Percentiles rank a stretch among this genome's conserved stretches.
Evolutionary conservation across 2,113 vertebrate genomes (phyloP).

Genomic region (Syngnathoides biaculeatus): DNA sequence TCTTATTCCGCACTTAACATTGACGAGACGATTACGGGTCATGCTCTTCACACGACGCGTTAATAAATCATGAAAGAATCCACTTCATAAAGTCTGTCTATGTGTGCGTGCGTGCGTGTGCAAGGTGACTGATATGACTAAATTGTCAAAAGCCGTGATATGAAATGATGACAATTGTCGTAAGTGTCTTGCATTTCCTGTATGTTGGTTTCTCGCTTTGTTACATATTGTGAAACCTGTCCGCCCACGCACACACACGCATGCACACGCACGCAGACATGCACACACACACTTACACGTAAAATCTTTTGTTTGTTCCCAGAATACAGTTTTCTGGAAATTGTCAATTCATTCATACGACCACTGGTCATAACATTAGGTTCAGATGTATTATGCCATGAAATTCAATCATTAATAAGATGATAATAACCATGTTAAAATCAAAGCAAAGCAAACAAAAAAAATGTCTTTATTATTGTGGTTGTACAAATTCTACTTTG

Average conservation of each 20-base stretch:
- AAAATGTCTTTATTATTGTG: no score
- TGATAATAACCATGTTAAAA: neutral
- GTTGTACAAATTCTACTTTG: no score
- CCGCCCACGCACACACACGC: neutral
- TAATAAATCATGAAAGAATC: slow-evolving; percentile 17
- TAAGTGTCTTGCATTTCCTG: neutral
- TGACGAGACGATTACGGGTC: slow-evolving; percentile 9
- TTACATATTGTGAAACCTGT: slow-evolving; percentile 2
- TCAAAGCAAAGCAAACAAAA: no score
- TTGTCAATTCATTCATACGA: neutral
- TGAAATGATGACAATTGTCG: slow-evolving; percentile 1
- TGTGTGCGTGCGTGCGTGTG: neutral
- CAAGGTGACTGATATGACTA: no score
- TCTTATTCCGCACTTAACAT: slow-evolving; percentile 26
- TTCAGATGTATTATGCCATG: neutral
- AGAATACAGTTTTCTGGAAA: neutral
- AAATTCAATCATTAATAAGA: neutral
- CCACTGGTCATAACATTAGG: neutral
- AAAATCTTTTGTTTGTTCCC: neutral
- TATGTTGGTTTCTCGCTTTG: neutral
- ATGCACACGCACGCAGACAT: neutral
- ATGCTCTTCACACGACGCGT: neutral
- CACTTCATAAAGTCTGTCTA: neutral
- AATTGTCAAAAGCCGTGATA: neutral
- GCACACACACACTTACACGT: neutral